Evolutionary conservation across 1,140 invertebrate genomes (phyloP), one percentile per base, ranked within the genome.

Genomic region (Bombus waltoni): DNA sequence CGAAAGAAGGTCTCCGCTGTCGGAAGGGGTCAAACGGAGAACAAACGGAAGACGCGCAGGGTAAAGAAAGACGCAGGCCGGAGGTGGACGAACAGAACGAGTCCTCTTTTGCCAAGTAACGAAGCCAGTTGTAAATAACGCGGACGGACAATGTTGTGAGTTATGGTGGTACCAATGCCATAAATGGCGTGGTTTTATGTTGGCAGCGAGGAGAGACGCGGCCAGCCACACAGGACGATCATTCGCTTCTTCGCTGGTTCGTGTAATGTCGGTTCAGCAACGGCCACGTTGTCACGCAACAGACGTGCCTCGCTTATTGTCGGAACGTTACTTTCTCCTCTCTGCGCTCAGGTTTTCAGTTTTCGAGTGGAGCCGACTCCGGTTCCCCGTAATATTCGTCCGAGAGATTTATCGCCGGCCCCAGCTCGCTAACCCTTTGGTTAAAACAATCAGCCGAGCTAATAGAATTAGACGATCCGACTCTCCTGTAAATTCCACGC

Each of bases 171-270:
- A 91, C 90, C 86, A 89, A 92, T 90, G 87, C 92, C 91, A 94
- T 94, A 94, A 94, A 95, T 92, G 93, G 92, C 89, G 84, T 80
- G 90, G 91, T 93, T 94, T 94, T 93, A 95, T 93, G 94, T 92
- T 92, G 91, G 89, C 92, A 92, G 85, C 76, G 42, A 82, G 88
- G 82, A 91, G 85, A 92, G 85, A 92, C 89, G 81, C 81, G 83
- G 81, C 82, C 86, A 86, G 92, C 92, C 93, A 90, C 93, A 93
- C 93, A 94, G 88, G 91, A 92, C 88, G 92, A 91, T 88, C 81
- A 81, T 76, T 70, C 81, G 81, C 68, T 85, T 89, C 86, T 86
- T 90, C 82, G 86, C 65, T 84, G 85, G 91, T 85, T 88, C 88
- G 89, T 88, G 89, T 91, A 89, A 91, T 91, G 87, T 81, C 81